These are phyloP conservation scores for Psix sp. DNA, from an alignment of 1,140 invertebrate species.

Conservation along the genomic window DNA sequence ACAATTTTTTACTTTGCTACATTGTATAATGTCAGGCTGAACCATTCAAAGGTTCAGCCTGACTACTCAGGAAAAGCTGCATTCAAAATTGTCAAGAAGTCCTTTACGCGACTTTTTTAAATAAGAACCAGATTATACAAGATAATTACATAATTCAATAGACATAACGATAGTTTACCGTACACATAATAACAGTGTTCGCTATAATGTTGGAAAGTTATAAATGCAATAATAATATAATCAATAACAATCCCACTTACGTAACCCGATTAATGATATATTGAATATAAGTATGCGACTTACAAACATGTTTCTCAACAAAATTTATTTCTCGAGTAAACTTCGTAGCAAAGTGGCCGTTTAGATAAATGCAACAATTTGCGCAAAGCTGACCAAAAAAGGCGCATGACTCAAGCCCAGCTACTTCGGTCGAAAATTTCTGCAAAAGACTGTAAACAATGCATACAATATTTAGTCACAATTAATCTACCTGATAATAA, in stretches of 20 bases:
- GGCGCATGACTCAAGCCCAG: no score
- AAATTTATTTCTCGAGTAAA: slow-evolving; percentile 22
- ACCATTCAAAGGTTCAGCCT: no score
- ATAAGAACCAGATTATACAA: slow-evolving; percentile 41
- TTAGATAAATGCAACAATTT: slow-evolving; percentile 18
- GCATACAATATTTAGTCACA: slow-evolving; percentile 24
- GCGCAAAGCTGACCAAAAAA: no score
- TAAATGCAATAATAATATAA: slow-evolving; percentile 44
- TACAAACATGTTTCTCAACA: slow-evolving; percentile 21
- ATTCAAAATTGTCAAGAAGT: no score
- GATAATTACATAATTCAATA: slow-evolving; percentile 42
- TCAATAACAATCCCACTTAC: slow-evolving; percentile 42
- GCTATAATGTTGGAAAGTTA: slow-evolving; percentile 38
- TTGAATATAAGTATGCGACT: slow-evolving; percentile 16
- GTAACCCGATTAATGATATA: slow-evolving; percentile 40
- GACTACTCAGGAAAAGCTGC: no score
- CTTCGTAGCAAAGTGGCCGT: slow-evolving; percentile 3
- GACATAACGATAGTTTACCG: slow-evolving; percentile 15
- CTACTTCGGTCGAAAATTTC: no score
- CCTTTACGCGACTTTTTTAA: background rate
- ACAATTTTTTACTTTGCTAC: no score
- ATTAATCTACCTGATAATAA: slow-evolving; percentile 26
- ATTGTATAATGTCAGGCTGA: no score
- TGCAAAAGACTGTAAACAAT: no score
- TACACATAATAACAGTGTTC: slow-evolving; percentile 25